phyloP scores from a whole-genome alignment of 2,888 invertebrate species.

The Serrognathus titanus region DNA sequence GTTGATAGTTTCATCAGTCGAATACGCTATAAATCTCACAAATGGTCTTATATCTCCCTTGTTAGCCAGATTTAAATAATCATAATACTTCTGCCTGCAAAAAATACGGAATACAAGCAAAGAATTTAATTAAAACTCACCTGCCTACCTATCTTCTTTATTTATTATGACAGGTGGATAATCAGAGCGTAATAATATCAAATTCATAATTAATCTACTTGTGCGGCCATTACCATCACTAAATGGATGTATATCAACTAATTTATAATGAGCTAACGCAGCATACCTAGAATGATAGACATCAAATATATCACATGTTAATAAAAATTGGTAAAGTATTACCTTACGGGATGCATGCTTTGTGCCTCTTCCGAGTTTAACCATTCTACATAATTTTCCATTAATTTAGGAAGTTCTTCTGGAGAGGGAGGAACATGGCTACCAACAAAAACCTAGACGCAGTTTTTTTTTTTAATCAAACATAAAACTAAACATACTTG shows the following conservation, averaged over 20 bases:
- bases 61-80: constrained; percentile 86
- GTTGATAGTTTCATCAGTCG: constrained; percentile 85
- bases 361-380: constrained; percentile 83
- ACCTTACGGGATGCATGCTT: constrained; percentile 84
- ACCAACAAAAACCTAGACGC: constrained; percentile 76
- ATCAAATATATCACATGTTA: constrained; percentile 4
- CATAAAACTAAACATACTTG: constrained; percentile 51
- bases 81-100: constrained; percentile 73
- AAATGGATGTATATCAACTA: constrained; percentile 97
- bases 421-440: constrained; percentile 92
- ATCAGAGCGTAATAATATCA: constrained; percentile 90
- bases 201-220: constrained; percentile 92
- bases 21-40: constrained; percentile 91
- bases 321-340: constrained; percentile 12
- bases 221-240: constrained; percentile 96
- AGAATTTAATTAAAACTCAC: background rate
- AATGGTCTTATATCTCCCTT: constrained; percentile 94
- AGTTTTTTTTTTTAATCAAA: background rate
- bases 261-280: constrained; percentile 93
- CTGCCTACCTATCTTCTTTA: constrained; percentile 67
- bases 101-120: constrained; percentile 1
- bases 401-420: constrained; percentile 72
- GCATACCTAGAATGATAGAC: constrained; percentile 65
- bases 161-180: constrained; percentile 94
- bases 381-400: constrained; percentile 91